These are phyloP conservation scores for Diabrotica virgifera DNA, from an alignment of 1,140 invertebrate genomes.

Conservation along the genomic window DNA sequence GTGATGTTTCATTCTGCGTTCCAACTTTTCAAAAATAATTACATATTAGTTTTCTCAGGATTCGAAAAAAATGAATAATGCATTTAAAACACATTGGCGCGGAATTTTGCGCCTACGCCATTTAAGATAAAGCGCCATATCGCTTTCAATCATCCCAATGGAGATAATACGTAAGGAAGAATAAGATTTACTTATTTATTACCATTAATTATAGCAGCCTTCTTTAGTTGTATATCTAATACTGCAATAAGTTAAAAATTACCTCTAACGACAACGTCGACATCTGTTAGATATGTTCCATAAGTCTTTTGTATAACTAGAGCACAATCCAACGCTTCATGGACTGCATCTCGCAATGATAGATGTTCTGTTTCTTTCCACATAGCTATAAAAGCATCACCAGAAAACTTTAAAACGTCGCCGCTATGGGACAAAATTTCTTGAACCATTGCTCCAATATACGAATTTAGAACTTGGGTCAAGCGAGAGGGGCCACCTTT, in stretches of 20 bases:
- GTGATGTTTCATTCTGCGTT: too few relatives aligned
- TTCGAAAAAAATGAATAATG: too few relatives aligned
- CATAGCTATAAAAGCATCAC: conserved; percentile 57
- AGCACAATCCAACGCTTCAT: conserved; percentile 60
- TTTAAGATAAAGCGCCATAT: too few relatives aligned
- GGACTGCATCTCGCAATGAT: conserved; percentile 56
- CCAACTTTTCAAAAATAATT: too few relatives aligned
- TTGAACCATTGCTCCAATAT: conserved; percentile 65
- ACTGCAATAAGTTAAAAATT: background rate
- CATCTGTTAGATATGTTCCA: conserved; percentile 58
- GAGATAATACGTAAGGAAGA: too few relatives aligned
- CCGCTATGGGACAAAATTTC: conserved; percentile 57
- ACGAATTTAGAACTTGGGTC: conserved; percentile 61
- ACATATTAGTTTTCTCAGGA: too few relatives aligned
- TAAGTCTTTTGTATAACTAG: conserved; percentile 63
- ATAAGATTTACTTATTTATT: too few relatives aligned
- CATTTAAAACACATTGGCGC: too few relatives aligned
- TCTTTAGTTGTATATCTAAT: too few relatives aligned
- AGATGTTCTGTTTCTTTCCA: conserved; percentile 47
- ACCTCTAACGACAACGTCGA: conserved; percentile 55
- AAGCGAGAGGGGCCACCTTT: conserved; percentile 61
- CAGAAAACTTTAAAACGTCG: conserved; percentile 66
- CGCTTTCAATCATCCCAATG: too few relatives aligned
- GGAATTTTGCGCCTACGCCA: too few relatives aligned
- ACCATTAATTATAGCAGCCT: too few relatives aligned